Evolutionary conservation across 2,888 invertebrate genomes (phyloP), one percentile per base, ranked within the genome.

Genomic region (Ceriagrion tenellum): DNA sequence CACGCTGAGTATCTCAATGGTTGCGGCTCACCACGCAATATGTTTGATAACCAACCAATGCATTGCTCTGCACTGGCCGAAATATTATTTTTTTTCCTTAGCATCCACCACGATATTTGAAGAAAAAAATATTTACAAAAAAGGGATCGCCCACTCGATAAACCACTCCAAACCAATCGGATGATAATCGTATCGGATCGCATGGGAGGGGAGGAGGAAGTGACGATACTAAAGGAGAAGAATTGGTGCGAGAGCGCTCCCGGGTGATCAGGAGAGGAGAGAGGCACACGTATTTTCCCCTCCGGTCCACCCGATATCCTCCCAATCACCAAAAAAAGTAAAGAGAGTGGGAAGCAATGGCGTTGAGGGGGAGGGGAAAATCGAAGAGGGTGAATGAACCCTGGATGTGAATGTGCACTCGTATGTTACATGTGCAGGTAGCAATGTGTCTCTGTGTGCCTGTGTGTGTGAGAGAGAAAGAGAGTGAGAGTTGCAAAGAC

Each of bases 331-430:
- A 35, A 81, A 13, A 81, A 81, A 81, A 81, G 20, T n/a, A 69
- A 35, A 81, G 18, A 26, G 12, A 26, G 69, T 26, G 26, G 26
- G 69, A n/a, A 26, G 69, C 23, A 8, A 69, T 16, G 20, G 59
- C 47, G 20, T 6, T 1, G 59, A 59, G 59, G 59, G 59, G 59
- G 81, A 13, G 35, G 13, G 81, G 81, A 81, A 81, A 81, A 81
- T 81, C 81, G 81, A 81, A 81, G 30, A 16, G 35, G 81, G 81
- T 81, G 81, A 81, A 81, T 81, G 81, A 81, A 81, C 81, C 81
- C 3, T 81, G 81, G 81, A 81, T 18, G 81, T 35, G 81, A 6
- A 26, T n/a, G 81, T 81, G 81, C 59, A 12, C 16, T 69, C 47
- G 47, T 47, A 47, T 47, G 47, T 47, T 59, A 8, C 35, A 13